Evolutionary conservation across 2,113 vertebrate species (phyloP).

Genomic region (Proterorhinus semilunaris): DNA sequence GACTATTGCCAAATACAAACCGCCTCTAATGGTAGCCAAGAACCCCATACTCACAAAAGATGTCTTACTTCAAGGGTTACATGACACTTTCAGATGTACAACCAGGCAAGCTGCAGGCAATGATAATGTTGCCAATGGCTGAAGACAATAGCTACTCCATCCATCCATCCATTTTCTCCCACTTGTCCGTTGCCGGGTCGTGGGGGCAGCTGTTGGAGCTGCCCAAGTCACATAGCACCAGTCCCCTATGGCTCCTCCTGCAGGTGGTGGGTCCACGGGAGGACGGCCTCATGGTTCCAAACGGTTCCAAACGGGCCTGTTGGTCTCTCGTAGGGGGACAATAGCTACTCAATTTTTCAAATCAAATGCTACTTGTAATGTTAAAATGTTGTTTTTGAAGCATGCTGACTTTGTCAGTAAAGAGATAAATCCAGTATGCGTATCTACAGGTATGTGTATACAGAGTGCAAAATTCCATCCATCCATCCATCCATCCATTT

Average conservation of each 20-base stretch:
- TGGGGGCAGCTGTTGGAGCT: too few relatives aligned
- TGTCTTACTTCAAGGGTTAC: slow-evolving; percentile 8
- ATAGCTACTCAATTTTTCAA: neutral
- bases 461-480: neutral
- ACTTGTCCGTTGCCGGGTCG: too few relatives aligned
- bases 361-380: neutral
- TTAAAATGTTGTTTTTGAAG: neutral
- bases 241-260: too few relatives aligned
- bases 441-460: neutral
- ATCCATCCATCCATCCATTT: too few relatives aligned
- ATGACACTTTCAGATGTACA: slow-evolving; percentile 4
- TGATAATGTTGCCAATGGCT: neutral
- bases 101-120: neutral
- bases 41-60: neutral
- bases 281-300: too few relatives aligned
- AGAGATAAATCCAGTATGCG: neutral
- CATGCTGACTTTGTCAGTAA: neutral
- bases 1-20: too few relatives aligned
- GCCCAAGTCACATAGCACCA: too few relatives aligned
- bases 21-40: slow-evolving; percentile 7
- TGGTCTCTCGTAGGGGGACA: too few relatives aligned
- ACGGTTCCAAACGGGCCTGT: too few relatives aligned
- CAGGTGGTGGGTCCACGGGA: too few relatives aligned
- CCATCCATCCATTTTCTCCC: too few relatives aligned
- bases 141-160: neutral